Evolutionary conservation across 1,140 invertebrate species (phyloP), one percentile per base, ranked within the genome.

Genomic region (Conus betulinus): DNA sequence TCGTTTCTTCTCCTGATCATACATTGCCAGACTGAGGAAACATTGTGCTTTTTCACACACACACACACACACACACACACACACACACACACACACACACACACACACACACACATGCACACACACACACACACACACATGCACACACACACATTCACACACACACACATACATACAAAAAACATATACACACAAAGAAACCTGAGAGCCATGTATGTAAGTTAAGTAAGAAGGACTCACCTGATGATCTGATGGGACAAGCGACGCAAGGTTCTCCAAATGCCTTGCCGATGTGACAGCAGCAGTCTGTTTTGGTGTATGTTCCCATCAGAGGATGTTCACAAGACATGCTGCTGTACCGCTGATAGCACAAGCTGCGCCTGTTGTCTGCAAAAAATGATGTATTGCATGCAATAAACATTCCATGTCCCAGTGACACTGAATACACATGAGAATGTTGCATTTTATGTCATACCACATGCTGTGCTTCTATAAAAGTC

Each of bases 291-390:
- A 98, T 96, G 7, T 96, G 95, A 94, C 98, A 98, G 92, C 98
- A 98, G 94, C 98, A 98, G 3, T 97, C 96, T n/a, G 96, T 96
- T 88, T 97, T 97, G 7, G 96, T 96, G 92, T 97, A 98, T 53
- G 96, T 94, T 0, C 97, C 97, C 81, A 97, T 97, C 52, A 98
- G 95, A 0, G 97, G 95, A 90, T 96, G 96, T 0, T 95, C 94
- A 93, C 98, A 98, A 81, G 97, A 96, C 0, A 98, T 97, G 89
- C 97, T 97, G 84, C 96, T 96, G 91, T 97, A 97, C 87, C 97
- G 97, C 87, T 97, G 96, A 95, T 96, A 98, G 93, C 98, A 98
- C n/a, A 96, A 96, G 94, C 98, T 97, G 94, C 97, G 96, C 85
- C 98, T 95, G 55, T 84, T 84, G 82, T 84, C 82, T 84, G 55